These are phyloP conservation scores for Macrophya alboannulata DNA, from an alignment of 2,888 invertebrate species.

Conservation along the genomic window DNA sequence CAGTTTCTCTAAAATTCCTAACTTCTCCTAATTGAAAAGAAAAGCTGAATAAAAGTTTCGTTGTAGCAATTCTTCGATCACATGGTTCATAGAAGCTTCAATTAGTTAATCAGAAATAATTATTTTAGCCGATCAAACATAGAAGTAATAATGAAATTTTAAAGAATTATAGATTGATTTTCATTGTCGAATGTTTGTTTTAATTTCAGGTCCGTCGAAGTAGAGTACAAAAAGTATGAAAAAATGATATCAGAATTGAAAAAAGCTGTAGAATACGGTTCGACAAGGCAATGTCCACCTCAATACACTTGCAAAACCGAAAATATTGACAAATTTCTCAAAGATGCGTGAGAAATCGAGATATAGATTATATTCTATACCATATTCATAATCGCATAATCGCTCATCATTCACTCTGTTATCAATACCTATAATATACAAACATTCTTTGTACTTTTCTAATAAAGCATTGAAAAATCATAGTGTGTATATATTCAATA, in stretches of 20 bases:
- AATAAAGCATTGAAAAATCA: slow-evolving; percentile 14
- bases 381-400: neutral
- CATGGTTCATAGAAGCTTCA: neutral
- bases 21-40: neutral
- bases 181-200: neutral
- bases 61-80: neutral
- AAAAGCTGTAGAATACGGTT: slow-evolving; percentile 86
- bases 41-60: neutral
- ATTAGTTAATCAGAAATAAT: neutral
- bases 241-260: slow-evolving; percentile 85
- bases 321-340: slow-evolving; percentile 73
- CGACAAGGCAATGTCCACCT: slow-evolving; percentile 76
- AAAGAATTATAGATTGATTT: neutral
- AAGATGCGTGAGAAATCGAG: neutral
- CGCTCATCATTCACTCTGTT: neutral
- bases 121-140: neutral
- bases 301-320: slow-evolving; percentile 76
- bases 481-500: neutral
- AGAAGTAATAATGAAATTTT: neutral
- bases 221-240: slow-evolving; percentile 83
- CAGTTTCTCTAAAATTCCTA: neutral
- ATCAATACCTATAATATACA: neutral
- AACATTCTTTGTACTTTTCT: neutral
- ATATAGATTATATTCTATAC: slow-evolving; percentile 9
- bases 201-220: slow-evolving; percentile 80